Evolutionary conservation across 2,797 vertebrate genomes (phyloP).

Genomic region (Coracias cyanogaster): DNA sequence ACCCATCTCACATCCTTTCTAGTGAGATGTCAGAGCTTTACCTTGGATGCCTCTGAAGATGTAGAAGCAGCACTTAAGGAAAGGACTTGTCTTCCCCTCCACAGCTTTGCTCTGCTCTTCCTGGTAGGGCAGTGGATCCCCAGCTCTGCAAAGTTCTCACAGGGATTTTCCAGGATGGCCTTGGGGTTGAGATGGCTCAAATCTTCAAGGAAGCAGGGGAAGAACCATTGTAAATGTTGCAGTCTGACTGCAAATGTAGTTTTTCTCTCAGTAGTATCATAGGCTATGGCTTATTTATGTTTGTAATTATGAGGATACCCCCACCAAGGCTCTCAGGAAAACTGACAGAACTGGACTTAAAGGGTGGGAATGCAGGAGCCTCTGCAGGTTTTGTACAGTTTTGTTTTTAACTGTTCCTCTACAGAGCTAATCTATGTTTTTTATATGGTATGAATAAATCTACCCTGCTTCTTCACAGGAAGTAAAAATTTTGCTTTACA

Average conservation of each 20-base stretch:
- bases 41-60: constrained; percentile 85
- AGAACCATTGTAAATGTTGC: neutral
- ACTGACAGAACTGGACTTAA: neutral
- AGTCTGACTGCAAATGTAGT: too few species aligned
- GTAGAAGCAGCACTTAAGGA: constrained; percentile 83
- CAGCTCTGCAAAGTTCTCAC: constrained; percentile 78
- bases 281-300: neutral
- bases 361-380: neutral
- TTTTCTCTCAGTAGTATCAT: neutral
- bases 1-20: neutral
- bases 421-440: neutral
- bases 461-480: neutral
- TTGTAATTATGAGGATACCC: neutral
- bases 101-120: constrained; percentile 48
- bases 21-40: constrained; percentile 64
- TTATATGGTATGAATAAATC: neutral
- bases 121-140: constrained; percentile 57
- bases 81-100: constrained; percentile 44
- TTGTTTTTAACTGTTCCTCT: neutral
- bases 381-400: neutral
- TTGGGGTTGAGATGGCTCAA: constrained; percentile 87
- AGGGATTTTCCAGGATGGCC: constrained; percentile 79
- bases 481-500: neutral
- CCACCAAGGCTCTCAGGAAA: neutral
- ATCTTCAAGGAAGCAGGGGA: constrained; percentile 81